Conservation (phyloP, 2,113 vertebrate species). For the Platichthys flesus region DNA sequence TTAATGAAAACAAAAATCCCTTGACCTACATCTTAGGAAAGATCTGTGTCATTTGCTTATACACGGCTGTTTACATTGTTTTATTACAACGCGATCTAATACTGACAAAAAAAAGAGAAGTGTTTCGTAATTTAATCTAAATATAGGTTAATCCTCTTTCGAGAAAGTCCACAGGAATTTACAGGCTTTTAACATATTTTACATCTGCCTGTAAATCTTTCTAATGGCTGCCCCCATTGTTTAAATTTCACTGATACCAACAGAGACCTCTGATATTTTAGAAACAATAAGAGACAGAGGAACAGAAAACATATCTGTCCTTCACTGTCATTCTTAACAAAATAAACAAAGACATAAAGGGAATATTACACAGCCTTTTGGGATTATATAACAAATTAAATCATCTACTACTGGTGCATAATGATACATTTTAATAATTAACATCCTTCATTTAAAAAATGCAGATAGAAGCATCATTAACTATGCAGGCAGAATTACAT, state of each 20-base stretch:
- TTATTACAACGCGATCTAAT: slow-evolving; percentile 38
- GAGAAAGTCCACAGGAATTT: slow-evolving; percentile 65
- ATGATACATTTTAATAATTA: not conserved
- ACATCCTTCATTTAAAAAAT: no score
- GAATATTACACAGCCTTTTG: slow-evolving; percentile 1
- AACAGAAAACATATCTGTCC: slow-evolving; percentile 16
- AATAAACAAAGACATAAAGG: not conserved
- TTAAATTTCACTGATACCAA: slow-evolving; percentile 41
- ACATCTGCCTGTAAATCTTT: slow-evolving; percentile 55
- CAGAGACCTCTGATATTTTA: not conserved
- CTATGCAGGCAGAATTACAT: not conserved
- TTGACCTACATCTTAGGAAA: slow-evolving; percentile 62
- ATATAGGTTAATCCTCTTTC: slow-evolving; percentile 76
- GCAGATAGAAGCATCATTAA: no score
- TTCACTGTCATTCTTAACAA: not conserved
- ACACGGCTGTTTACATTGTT: slow-evolving; percentile 61
- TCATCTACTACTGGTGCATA: not conserved
- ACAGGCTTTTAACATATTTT: slow-evolving; percentile 68
- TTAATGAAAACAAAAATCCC: slow-evolving; percentile 55
- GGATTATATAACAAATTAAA: not conserved
- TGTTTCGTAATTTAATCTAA: slow-evolving; percentile 37
- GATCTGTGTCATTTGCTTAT: slow-evolving; percentile 46
- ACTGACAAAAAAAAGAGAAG: slow-evolving; percentile 49
- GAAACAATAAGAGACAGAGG: not conserved
- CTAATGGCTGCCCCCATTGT: slow-evolving; percentile 45